Evolutionary conservation across 2,888 invertebrate species (phyloP).

Genomic region (Thysanoteuthis rhombus): DNA sequence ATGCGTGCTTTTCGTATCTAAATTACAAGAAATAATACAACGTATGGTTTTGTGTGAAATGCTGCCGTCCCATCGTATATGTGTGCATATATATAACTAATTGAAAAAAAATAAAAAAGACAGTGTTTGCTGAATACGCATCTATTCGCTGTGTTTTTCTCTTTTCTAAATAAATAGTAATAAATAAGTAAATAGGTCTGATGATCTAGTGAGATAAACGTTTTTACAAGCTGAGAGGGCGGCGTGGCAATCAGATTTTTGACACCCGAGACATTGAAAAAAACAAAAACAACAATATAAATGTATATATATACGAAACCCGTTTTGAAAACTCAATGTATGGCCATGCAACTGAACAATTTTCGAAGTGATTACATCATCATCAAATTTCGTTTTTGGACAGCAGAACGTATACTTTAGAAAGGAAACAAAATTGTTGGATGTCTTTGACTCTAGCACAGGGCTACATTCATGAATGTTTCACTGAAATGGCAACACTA

Average conservation of each 20-base stretch:
- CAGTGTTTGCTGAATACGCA: no score
- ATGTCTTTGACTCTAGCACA: not conserved
- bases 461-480: not conserved
- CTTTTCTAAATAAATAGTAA: not conserved
- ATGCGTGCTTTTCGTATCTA: no score
- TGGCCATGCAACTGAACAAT: not conserved
- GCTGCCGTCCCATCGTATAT: no score
- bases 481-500: rapidly evolving
- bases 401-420: not conserved
- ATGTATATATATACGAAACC: no score
- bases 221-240: not conserved
- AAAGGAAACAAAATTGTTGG: not conserved
- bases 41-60: no score
- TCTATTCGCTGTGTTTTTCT: no score
- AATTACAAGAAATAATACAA: no score
- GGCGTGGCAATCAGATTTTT: not conserved
- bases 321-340: no score
- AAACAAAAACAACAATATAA: no score
- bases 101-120: no score
- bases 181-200: not conserved
- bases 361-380: not conserved
- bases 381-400: not conserved
- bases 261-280: not conserved
- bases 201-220: not conserved
- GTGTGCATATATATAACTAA: no score